Percentiles rank a stretch among this genome's conserved stretches.
Evolutionary conservation across 1,140 invertebrate species (phyloP).

Genomic region (Atopsyche davidsoni): DNA sequence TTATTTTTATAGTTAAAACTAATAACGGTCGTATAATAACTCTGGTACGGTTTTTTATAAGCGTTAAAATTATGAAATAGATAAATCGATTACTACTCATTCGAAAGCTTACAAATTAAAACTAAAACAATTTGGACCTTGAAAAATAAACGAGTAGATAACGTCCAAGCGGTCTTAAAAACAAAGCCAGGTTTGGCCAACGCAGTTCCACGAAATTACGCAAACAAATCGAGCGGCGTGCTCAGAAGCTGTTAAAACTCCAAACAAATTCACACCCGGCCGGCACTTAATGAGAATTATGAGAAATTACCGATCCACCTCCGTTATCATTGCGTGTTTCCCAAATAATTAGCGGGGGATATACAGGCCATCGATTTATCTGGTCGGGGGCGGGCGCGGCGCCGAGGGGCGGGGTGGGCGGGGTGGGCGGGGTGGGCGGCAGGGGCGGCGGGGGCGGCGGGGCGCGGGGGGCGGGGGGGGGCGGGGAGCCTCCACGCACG

Average conservation of each 20-base stretch:
- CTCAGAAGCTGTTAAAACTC: slow-evolving; percentile 18
- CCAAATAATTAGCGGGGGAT: slow-evolving; percentile 34
- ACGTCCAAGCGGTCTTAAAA: no score
- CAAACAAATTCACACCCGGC: slow-evolving; percentile 9
- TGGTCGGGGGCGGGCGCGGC: slow-evolving; percentile 38
- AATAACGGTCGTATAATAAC: no score
- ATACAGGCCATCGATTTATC: slow-evolving; percentile 50
- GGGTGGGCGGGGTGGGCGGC: slow-evolving; percentile 42
- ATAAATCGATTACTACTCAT: no score
- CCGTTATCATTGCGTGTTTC: slow-evolving; percentile 50
- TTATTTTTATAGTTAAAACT: no score
- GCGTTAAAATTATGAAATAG: no score
- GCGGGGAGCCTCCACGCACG: slow-evolving; percentile 47
- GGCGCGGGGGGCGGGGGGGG: slow-evolving; percentile 33
- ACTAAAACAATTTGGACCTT: no score
- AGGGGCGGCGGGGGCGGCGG: slow-evolving; percentile 37
- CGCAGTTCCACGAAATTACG: no score
- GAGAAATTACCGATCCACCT: slow-evolving; percentile 38
- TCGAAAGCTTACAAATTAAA: no score
- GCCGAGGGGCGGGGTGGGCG: slow-evolving; percentile 33
- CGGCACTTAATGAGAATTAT: slow-evolving; percentile 27
- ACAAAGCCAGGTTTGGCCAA: no score
- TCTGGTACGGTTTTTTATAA: no score
- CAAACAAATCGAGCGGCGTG: no score
- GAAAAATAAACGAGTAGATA: no score